These are phyloP conservation scores for Stenopsyche tienmushanensis DNA, from an alignment of 1,140 invertebrate genomes.

Conservation along the genomic window DNA sequence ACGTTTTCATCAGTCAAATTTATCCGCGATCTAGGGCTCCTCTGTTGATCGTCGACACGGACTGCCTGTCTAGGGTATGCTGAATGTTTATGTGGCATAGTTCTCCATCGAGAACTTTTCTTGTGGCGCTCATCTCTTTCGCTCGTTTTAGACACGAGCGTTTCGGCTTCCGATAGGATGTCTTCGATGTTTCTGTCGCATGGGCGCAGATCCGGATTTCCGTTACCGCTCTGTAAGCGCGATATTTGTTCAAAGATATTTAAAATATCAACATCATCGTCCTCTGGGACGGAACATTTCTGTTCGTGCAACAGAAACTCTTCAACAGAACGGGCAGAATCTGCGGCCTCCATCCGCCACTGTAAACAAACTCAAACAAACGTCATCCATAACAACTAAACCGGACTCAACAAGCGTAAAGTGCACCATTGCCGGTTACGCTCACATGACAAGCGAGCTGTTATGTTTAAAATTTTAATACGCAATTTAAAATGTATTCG, in stretches of 20 bases:
- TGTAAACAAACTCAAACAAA: no score
- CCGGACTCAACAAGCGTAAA: no score
- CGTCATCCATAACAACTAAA: no score
- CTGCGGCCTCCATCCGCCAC: not conserved
- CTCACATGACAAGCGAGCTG: no score
- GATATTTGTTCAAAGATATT: constrained; percentile 31
- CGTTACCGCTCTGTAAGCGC: constrained; percentile 25
- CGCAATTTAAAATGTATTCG: no score
- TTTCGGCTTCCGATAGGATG: constrained; percentile 32
- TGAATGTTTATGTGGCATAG: not conserved
- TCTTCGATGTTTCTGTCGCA: constrained; percentile 34
- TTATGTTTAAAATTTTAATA: no score
- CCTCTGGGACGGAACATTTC: constrained; percentile 3
- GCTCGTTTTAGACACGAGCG: constrained; percentile 12
- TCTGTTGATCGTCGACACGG: no score
- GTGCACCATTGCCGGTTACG: no score
- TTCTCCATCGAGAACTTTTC: not conserved
- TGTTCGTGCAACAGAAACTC: constrained; percentile 31
- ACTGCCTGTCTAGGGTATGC: no score
- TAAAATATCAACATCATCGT: constrained; percentile 28
- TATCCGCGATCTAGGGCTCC: no score
- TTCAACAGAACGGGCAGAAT: constrained; percentile 18
- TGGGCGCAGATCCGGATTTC: not conserved
- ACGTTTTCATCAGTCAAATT: no score
- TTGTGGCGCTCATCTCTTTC: constrained; percentile 8